Percentiles rank a stretch among this genome's conserved stretches.
These are phyloP conservation scores for Boleophthalmus pectinirostris DNA, from an alignment of 2,113 vertebrate genomes.

Conservation along the genomic window DNA sequence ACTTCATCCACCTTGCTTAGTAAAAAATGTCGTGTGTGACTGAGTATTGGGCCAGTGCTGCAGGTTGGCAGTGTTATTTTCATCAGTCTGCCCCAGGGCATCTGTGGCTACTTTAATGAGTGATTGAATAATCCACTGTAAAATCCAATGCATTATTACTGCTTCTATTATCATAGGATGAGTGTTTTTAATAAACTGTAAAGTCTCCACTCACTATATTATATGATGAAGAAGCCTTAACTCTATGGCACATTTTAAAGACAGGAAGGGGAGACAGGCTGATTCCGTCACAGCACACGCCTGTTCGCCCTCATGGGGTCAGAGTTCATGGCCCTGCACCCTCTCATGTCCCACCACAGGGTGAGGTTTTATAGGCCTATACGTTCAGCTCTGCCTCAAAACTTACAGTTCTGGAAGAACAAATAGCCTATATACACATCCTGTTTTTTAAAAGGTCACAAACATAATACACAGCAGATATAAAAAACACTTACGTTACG, in stretches of 20 bases:
- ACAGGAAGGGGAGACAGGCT: not conserved
- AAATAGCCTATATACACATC: not conserved
- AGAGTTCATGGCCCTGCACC: no score
- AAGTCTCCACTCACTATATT: slow-evolving; percentile 28
- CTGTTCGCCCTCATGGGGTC: slow-evolving; percentile 14
- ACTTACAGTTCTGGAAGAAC: not conserved
- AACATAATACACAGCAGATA: not conserved
- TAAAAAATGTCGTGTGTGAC: no score
- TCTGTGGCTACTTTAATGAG: no score
- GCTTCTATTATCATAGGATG: not conserved
- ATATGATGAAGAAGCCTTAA: slow-evolving; percentile 29
- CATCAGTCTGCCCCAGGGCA: no score
- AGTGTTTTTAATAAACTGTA: slow-evolving; percentile 21
- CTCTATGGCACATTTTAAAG: slow-evolving; percentile 5
- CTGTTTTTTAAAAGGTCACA: not conserved
- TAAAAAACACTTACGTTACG: not conserved
- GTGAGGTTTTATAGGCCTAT: slow-evolving; percentile 8
- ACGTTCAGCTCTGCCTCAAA: not conserved
- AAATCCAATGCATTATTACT: no score
- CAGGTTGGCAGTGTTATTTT: no score
- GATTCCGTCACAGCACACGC: slow-evolving; percentile 28
- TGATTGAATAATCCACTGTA: no score
- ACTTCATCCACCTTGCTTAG: no score
- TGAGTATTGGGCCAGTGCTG: no score
- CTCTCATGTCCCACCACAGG: not conserved